Base-by-base conservation (phyloP, 2,888 invertebrate species). In the Rosalia funebris region DNA sequence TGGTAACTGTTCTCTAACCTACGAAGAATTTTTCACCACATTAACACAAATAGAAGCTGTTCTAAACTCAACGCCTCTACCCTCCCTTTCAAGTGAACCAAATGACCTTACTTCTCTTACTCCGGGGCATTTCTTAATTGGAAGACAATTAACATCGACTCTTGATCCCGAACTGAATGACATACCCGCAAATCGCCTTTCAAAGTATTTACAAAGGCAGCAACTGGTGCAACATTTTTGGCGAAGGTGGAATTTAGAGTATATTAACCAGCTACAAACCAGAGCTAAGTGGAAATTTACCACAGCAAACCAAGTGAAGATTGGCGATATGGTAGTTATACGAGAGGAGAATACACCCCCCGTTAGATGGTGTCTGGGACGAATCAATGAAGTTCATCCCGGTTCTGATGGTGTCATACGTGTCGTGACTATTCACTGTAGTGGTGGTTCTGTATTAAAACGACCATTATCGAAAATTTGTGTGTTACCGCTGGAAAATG, bases 41-140 rank as follows among this genome's bases (percentile, higher is more conserved):
- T 17, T 20, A n/a, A 31, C 48, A 5, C 16, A 34, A 31, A 48
- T 34, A 14, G 32, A 20, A 11, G 17, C 10, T 16, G 10, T 34
- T 31, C 15, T 34, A 34, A 19, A 48, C 14, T 16, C 25, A 7
- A 3, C 14, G 2, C 15, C 15, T 14, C 15, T 32, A 16, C 36
- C 10, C 11, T 3, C n/a, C 10, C 48, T 32, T 10, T 16, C 10
- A 2, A 34, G 1, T 34, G 48, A 34, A n/a, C 34, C 31, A 16
- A 34, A 14, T n/a, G 34, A 48, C 34, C 14, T 48, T 15, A 16
- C 32, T 9, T 10, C 16, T 16, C 15, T 32, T 14, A 48, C 32
- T 3, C 46, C 31, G 11, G 9, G 14, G 4, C 31, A 31, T 32
- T 32, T 16, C 32, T 14, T 46, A 14, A 46, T 46, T 46, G 46